These are phyloP conservation scores for Polyodon spathula DNA, from an alignment of 2,113 vertebrate species.

Conservation along the genomic window DNA sequence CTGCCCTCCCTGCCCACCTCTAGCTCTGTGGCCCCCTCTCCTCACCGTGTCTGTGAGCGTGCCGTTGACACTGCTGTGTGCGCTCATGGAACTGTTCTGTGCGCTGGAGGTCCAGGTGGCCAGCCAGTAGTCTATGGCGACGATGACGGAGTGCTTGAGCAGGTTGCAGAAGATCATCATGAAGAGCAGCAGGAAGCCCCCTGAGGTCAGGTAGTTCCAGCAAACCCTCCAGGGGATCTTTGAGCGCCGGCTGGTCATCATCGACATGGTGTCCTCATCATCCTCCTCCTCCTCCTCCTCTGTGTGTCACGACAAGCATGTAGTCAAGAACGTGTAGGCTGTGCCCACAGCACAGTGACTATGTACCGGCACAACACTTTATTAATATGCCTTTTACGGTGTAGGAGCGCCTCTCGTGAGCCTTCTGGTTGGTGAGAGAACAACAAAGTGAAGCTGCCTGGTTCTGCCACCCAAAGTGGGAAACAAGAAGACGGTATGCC, in stretches of 20 bases:
- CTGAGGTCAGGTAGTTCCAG: constrained; percentile 85
- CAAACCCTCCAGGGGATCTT: constrained; percentile 93
- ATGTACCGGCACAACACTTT: too few relatives aligned
- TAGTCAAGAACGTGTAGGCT: too few relatives aligned
- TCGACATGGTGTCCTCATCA: constrained; percentile 85
- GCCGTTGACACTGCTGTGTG: constrained; percentile 16
- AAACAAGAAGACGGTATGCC: too few relatives aligned
- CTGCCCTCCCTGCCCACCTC: too few relatives aligned
- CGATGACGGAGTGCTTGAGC: constrained; percentile 89
- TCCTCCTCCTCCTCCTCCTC: constrained; percentile 95
- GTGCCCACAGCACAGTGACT: too few relatives aligned
- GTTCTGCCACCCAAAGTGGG: too few relatives aligned
- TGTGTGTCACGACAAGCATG: constrained; percentile 32
- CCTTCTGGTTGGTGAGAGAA: too few relatives aligned
- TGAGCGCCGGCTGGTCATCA: constrained; percentile 72
- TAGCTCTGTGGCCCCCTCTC: too few relatives aligned
- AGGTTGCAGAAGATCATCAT: constrained; percentile 87
- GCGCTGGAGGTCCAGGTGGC: constrained; percentile 73
- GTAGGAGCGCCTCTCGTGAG: too few relatives aligned
- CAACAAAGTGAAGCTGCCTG: too few relatives aligned
- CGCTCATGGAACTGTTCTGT: constrained; percentile 25
- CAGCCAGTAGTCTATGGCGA: constrained; percentile 90
- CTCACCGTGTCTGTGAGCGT: constrained; percentile 36
- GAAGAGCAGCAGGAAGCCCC: constrained; percentile 84
- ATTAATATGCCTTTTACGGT: too few relatives aligned